phyloP scores from a whole-genome alignment of 92 coral and sea anemone genomes.

The Umimayanthus kanabou region DNA sequence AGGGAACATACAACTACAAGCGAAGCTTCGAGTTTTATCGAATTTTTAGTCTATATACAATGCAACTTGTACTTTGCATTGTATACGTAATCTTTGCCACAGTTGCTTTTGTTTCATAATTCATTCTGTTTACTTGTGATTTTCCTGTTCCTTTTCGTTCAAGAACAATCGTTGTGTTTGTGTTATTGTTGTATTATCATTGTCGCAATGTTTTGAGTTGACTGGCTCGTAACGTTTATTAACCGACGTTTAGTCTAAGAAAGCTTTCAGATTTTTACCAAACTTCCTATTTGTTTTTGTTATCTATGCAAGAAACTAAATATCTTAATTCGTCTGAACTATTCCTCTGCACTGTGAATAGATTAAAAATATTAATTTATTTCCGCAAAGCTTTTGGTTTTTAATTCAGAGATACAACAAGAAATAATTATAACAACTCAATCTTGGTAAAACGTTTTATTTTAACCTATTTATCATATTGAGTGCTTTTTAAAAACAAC shows the following conservation, averaged over 20 bases:
- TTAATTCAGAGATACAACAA: no score
- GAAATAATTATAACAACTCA: no score
- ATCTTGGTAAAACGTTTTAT: no score
- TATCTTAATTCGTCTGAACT: background rate
- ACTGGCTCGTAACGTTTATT: background rate
- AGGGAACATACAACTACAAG: background rate
- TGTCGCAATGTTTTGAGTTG: background rate
- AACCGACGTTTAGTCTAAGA: background rate
- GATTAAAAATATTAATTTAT: no score
- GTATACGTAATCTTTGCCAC: constrained; percentile 2
- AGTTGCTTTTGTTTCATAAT: constrained; percentile 30
- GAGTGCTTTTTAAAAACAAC: background rate
- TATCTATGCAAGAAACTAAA: background rate
- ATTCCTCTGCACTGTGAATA: no score
- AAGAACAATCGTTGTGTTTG: background rate
- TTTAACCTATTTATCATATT: no score
- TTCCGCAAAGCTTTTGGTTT: no score
- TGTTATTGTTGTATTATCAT: background rate
- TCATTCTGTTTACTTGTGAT: constrained; percentile 5
- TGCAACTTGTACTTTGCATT: constrained; percentile 11
- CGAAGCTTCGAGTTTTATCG: background rate
- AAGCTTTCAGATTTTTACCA: background rate
- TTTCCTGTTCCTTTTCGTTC: background rate
- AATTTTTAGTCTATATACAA: constrained; percentile 4
- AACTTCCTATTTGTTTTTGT: background rate